Conservation (phyloP, 2,113 vertebrate species). For the Lepidothrix coronata region DNA sequence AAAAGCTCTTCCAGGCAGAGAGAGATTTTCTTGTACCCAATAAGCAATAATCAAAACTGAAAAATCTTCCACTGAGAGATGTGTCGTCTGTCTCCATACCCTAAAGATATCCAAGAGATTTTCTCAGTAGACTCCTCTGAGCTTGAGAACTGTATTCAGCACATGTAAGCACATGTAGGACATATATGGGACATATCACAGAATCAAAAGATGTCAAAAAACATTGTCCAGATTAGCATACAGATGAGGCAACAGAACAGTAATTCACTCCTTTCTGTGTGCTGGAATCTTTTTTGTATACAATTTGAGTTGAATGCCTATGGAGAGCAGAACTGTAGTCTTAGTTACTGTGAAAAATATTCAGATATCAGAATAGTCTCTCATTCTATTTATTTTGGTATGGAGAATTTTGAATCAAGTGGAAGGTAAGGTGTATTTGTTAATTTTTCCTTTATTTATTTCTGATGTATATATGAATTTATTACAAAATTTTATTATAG, state of each 20-base stretch:
- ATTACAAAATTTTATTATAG: background rate
- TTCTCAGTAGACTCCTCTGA: background rate
- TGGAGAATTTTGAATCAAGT: background rate
- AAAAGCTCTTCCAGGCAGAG: background rate
- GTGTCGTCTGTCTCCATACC: background rate
- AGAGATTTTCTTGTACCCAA: background rate
- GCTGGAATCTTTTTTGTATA: background rate
- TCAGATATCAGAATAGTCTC: background rate
- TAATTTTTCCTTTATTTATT: background rate
- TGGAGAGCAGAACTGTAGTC: background rate
- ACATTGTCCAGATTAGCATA: background rate
- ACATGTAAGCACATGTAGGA: background rate
- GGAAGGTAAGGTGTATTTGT: background rate
- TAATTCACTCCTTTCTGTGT: background rate
- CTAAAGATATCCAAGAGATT: background rate
- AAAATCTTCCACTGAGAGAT: background rate
- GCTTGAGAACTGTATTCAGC: background rate
- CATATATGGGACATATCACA: background rate
- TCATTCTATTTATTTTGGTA: background rate
- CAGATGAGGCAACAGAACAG: background rate
- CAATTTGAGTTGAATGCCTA: accelerated
- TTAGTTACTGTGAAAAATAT: background rate
- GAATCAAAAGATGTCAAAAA: background rate
- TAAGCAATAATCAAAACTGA: background rate
- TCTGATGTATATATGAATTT: background rate